Base-by-base conservation (phyloP, 2,888 invertebrate species). In the Dilophus febrilis region DNA sequence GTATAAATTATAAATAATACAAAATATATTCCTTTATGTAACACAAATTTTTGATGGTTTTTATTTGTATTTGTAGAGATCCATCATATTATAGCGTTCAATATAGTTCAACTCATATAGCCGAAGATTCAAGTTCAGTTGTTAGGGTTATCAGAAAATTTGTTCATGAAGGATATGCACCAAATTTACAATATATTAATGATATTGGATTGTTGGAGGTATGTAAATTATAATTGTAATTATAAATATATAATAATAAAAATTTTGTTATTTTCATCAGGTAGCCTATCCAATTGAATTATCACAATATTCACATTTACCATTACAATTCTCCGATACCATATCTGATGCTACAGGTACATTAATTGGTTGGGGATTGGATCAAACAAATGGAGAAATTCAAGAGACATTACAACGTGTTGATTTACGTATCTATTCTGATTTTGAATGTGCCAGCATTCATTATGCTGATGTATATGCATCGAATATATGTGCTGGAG, bases 201-300 rank as follows among this genome's bases (percentile, higher is more conserved):
- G 22, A 22, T 22, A 22, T 22, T 22, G 22, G 22, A 8, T 22
- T 22, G 22, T 22, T 22, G 8, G 22, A 8, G 22, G 4, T n/a
- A n/a, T n/a, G n/a, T n/a, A n/a, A n/a, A n/a, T n/a, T n/a, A n/a
- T n/a, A n/a, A n/a, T n/a, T n/a, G n/a, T n/a, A n/a, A n/a, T n/a
- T n/a, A n/a, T n/a, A n/a, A n/a, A n/a, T n/a, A n/a, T n/a, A n/a
- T n/a, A n/a, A n/a, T n/a, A n/a, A n/a, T n/a, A n/a, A n/a, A n/a
- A n/a, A n/a, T n/a, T n/a, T n/a, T n/a, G n/a, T n/a, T n/a, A n/a
- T n/a, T n/a, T 40, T 49, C 46, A 26, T 42, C 51, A 3, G 46
- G 58, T 29, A 59, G 59, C 17, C 56, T 60, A 29, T 58, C 59
- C n/a, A n/a, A n/a, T n/a, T n/a, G n/a, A n/a, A n/a, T n/a, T 31